Conservation (phyloP, 2,888 invertebrate genomes). For the Heliconius aoede region DNA sequence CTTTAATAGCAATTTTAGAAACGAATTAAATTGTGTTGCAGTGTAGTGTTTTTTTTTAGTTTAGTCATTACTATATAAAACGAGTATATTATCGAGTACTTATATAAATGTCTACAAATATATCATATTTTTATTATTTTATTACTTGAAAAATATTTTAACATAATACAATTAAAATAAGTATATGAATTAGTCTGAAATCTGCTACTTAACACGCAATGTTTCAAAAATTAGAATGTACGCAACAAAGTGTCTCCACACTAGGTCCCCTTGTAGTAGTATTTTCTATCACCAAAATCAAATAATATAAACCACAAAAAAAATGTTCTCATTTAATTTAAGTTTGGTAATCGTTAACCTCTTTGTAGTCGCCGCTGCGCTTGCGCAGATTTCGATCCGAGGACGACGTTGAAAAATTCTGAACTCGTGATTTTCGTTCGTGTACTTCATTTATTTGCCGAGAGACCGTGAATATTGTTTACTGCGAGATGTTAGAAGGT, state of each 20-base stretch:
- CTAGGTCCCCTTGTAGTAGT: too few relatives aligned
- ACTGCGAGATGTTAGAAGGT: slow-evolving; percentile 58
- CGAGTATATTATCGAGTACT: too few relatives aligned
- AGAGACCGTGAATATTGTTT: slow-evolving; percentile 72
- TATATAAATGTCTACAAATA: too few relatives aligned
- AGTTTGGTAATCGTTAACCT: slow-evolving; percentile 72
- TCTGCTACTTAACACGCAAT: too few relatives aligned
- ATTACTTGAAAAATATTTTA: too few relatives aligned
- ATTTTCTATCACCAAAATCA: slow-evolving; percentile 42
- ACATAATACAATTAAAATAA: too few relatives aligned
- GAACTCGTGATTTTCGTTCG: slow-evolving; percentile 79
- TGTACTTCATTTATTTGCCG: slow-evolving; percentile 76
- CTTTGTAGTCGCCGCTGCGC: slow-evolving; percentile 74
- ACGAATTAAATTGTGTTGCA: background rate
- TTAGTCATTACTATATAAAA: too few relatives aligned
- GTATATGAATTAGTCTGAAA: too few relatives aligned
- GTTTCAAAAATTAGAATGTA: too few relatives aligned
- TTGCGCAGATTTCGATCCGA: slow-evolving; percentile 66
- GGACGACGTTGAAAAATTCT: slow-evolving; percentile 79
- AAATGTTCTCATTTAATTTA: slow-evolving; percentile 72
- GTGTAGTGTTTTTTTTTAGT: too few relatives aligned
- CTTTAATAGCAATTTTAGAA: slow-evolving; percentile 30
- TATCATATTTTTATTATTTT: too few relatives aligned
- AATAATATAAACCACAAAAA: slow-evolving; percentile 60
- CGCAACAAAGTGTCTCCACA: too few relatives aligned